These are phyloP conservation scores for Amblyopsis hoosieri DNA, from an alignment of 2,797 vertebrate species.

Conservation along the genomic window DNA sequence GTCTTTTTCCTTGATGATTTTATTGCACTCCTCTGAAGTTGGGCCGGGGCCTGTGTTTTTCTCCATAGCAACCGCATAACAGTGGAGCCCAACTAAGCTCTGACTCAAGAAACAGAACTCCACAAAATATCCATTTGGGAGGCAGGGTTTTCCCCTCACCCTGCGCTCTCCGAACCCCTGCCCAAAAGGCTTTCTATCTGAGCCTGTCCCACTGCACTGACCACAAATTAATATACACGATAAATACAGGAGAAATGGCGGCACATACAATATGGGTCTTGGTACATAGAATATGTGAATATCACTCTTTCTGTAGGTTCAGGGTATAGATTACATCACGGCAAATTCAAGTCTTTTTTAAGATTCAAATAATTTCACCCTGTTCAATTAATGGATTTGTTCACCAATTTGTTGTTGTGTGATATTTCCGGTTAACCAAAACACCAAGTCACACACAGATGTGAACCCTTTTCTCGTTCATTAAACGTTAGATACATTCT, in stretches of 20 bases:
- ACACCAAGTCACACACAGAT: too few species aligned
- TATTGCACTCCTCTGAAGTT: slow-evolving; percentile 67
- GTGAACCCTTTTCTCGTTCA: too few species aligned
- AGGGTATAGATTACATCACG: slow-evolving; percentile 25
- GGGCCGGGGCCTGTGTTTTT: slow-evolving; percentile 78
- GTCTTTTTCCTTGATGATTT: slow-evolving; percentile 79
- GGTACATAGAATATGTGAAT: slow-evolving; percentile 43
- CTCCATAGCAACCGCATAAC: slow-evolving; percentile 82
- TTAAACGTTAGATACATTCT: too few species aligned
- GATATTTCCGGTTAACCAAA: too few species aligned
- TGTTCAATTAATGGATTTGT: too few species aligned
- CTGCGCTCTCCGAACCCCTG: slow-evolving; percentile 54
- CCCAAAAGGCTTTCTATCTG: slow-evolving; percentile 45
- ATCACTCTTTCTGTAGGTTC: slow-evolving; percentile 41
- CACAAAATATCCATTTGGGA: slow-evolving; percentile 73
- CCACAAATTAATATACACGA: slow-evolving; percentile 60
- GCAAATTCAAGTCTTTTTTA: too few species aligned
- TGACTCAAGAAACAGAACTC: slow-evolving; percentile 83
- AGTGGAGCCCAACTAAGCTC: slow-evolving; percentile 76
- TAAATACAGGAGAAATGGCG: slow-evolving; percentile 37
- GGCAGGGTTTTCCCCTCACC: slow-evolving; percentile 68
- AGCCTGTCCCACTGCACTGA: slow-evolving; percentile 49
- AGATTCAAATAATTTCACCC: too few species aligned
- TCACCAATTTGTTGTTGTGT: too few species aligned
- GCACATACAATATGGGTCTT: slow-evolving; percentile 48